phyloP scores from a whole-genome alignment of 2,113 vertebrate genomes.

The Ptyas mucosa region DNA sequence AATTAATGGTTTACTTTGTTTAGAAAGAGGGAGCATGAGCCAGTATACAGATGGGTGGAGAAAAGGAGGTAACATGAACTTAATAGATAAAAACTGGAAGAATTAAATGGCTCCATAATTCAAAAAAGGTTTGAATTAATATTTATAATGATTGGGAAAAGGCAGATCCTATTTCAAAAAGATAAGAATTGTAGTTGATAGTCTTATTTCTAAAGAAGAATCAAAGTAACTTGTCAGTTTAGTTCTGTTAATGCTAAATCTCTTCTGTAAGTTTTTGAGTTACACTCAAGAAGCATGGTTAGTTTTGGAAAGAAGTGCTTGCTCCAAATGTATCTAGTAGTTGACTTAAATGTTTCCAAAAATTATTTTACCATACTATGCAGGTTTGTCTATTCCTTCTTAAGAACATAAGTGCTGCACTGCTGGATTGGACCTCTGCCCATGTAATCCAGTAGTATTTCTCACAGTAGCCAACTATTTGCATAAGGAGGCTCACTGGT shows the following conservation, averaged over 20 bases:
- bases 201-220: not conserved
- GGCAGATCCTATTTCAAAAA: not conserved
- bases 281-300: not conserved
- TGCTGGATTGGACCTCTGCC: not conserved
- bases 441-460: not conserved
- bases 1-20: not conserved
- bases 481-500: not conserved
- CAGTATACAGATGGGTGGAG: not conserved
- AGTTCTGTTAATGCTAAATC: not conserved
- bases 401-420: not conserved
- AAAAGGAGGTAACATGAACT: not conserved
- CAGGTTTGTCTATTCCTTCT: not conserved
- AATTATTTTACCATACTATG: not conserved
- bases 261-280: not conserved
- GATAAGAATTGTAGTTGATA: not conserved
- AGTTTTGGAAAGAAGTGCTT: not conserved
- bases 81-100: not conserved
- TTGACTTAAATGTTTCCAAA: not conserved
- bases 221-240: not conserved
- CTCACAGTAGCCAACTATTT: not conserved
- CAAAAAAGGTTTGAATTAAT: not conserved
- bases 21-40: not conserved
- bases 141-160: not conserved
- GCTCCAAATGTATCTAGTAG: not conserved
- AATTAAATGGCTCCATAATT: not conserved